Evolutionary conservation across 2,797 vertebrate species (phyloP).

Genomic region (Clarias platycephalus): DNA sequence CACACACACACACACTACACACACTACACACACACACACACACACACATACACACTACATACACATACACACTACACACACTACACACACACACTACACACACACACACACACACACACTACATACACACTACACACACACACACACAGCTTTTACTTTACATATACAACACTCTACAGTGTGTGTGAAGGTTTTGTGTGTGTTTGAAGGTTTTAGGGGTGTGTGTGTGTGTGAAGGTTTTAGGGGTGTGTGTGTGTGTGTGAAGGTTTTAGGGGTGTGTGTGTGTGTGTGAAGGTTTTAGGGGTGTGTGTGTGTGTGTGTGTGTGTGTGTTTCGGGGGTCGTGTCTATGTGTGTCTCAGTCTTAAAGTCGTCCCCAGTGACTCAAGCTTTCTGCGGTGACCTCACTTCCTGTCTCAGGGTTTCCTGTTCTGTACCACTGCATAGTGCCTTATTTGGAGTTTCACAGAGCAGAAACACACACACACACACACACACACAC

Average conservation of each 20-base stretch:
- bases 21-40: too few relatives aligned
- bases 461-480: slow-evolving; percentile 49
- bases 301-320: background rate
- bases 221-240: background rate
- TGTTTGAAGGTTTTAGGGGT: background rate
- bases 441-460: slow-evolving; percentile 85
- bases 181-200: background rate
- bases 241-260: background rate
- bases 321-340: background rate
- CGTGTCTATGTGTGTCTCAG: background rate
- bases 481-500: background rate
- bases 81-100: too few relatives aligned
- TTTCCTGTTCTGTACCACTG: slow-evolving; percentile 79
- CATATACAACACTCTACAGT: background rate
- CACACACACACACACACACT: too few relatives aligned
- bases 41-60: too few relatives aligned
- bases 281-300: background rate
- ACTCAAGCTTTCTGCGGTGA: slow-evolving; percentile 88
- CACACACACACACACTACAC: too few relatives aligned
- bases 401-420: slow-evolving; percentile 87
- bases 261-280: background rate
- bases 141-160: too few relatives aligned
- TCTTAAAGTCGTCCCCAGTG: slow-evolving; percentile 81
- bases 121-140: too few relatives aligned
- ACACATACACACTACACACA: too few relatives aligned